Evolutionary conservation across 2,113 vertebrate species (phyloP), one percentile per base, ranked within the genome.

Genomic region (Mobula hypostoma): DNA sequence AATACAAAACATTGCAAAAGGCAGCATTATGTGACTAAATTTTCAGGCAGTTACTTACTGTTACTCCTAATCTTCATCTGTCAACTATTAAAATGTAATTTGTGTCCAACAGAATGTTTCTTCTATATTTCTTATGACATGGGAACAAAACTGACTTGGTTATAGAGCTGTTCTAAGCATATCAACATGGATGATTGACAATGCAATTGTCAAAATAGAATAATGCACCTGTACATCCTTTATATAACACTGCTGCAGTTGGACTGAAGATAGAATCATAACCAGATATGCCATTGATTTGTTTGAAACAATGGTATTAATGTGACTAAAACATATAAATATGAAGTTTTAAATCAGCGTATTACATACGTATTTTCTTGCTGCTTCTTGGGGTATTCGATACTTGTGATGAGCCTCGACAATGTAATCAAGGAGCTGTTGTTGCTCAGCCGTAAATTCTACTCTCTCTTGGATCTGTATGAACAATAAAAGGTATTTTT

Each of bases 401-500:
- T 97, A 98, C 94, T 97, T 97, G 80, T 97, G 97, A 95, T 99
- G 98, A 94, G 98, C 97, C 95, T 97, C 96, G 95, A 98, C 97
- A 95, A 98, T 97, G 95, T 97, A 96, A 94, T 98, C 97, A 95
- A 99, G 97, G 0, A 98, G 95, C 94, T 97, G 96, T 95, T 97
- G 97, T 96, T 99, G 98, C 70, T 98, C 98, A 94, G 96, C 95
- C 93, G 96, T 96, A 58, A 97, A 95, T 96, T 98, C 96, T 94
- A 96, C 63, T 95, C 94, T 96, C 63, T 97, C 95, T 94, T 95
- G 88, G 82, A 94, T 7, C 72, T 93, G 70, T 76, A 27, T 12
- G 56, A 74, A 14, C 27, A 74, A 93, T 29, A 56, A 70, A 93
- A 93, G 24, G 15, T 68, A 32, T 63, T 93, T 24, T 74, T 12